Evolutionary conservation across 2,797 vertebrate species (phyloP).

Genomic region (Rhinichthys osculus): DNA sequence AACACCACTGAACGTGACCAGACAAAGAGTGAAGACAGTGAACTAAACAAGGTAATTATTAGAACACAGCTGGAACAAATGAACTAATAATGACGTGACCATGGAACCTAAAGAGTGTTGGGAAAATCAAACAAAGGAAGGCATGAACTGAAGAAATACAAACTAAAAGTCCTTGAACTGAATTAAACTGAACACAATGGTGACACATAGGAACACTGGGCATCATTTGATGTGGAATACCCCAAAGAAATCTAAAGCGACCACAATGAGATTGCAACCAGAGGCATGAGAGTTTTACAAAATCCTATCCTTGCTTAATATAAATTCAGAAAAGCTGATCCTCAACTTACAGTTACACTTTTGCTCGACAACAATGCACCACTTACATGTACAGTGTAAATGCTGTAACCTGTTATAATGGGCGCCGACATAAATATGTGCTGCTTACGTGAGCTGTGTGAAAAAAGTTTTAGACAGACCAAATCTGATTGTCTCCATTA

Average conservation of each 20-base stretch:
- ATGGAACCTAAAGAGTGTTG: too few species aligned
- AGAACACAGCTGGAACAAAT: too few species aligned
- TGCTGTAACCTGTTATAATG: background rate
- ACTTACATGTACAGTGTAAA: background rate
- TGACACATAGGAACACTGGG: background rate
- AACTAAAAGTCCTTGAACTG: too few species aligned
- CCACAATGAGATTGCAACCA: too few species aligned
- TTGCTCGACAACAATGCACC: background rate
- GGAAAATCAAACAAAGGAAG: too few species aligned
- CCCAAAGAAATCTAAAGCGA: background rate
- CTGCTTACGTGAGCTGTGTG: conserved; percentile 7
- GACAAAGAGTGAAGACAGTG: too few species aligned
- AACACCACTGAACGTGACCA: too few species aligned
- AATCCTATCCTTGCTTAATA: background rate
- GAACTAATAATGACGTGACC: too few species aligned
- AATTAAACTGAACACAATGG: too few species aligned
- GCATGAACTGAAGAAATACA: too few species aligned
- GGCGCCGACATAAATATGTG: background rate
- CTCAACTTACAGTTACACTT: background rate
- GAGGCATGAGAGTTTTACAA: too few species aligned
- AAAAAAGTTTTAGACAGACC: conserved; percentile 28
- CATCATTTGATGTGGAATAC: background rate
- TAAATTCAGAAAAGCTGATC: background rate
- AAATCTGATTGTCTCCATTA: conserved; percentile 43
- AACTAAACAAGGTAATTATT: too few species aligned